These are phyloP conservation scores for Leptinotarsa haldemani DNA, from an alignment of 2,888 invertebrate genomes.

Conservation along the genomic window DNA sequence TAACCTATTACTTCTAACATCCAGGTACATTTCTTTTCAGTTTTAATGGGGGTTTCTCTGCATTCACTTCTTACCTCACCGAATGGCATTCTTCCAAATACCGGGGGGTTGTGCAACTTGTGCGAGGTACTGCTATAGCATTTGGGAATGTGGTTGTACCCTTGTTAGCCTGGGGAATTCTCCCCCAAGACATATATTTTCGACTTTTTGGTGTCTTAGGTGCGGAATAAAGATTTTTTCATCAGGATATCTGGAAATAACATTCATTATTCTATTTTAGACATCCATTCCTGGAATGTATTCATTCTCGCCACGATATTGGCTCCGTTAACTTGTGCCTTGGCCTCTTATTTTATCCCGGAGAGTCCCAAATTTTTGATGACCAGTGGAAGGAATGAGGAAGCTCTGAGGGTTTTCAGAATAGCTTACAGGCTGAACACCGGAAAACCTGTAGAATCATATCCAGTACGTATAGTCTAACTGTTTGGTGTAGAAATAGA, in stretches of 20 bases:
- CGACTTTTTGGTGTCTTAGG: slow-evolving; percentile 58
- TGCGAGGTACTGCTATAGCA: slow-evolving; percentile 74
- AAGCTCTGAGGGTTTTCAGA: slow-evolving; percentile 74
- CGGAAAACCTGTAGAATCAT: slow-evolving; percentile 71
- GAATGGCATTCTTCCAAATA: slow-evolving; percentile 77
- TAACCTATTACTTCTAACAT: background rate
- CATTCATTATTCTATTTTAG: slow-evolving; percentile 57
- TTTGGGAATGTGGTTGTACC: slow-evolving; percentile 73
- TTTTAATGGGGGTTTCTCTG: slow-evolving; percentile 55
- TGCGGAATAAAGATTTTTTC: slow-evolving; percentile 26
- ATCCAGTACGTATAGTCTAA: slow-evolving; percentile 70
- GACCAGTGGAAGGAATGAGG: slow-evolving; percentile 74
- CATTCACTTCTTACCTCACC: slow-evolving; percentile 76
- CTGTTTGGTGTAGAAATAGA: background rate
- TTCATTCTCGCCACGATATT: slow-evolving; percentile 72
- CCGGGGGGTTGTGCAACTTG: slow-evolving; percentile 73
- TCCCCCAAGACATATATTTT: slow-evolving; percentile 72
- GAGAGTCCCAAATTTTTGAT: slow-evolving; percentile 85
- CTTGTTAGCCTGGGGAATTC: slow-evolving; percentile 76
- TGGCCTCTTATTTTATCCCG: slow-evolving; percentile 72
- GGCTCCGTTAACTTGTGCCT: slow-evolving; percentile 75
- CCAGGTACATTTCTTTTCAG: slow-evolving; percentile 38
- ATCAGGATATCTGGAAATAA: slow-evolving; percentile 6
- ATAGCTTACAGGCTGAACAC: slow-evolving; percentile 76
- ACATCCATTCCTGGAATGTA: slow-evolving; percentile 72